A percentile compares a stretch with the other conserved stretches of the same genome.
Conservation (phyloP, 2,888 invertebrate genomes). For the Tenthredo amoena region DNA sequence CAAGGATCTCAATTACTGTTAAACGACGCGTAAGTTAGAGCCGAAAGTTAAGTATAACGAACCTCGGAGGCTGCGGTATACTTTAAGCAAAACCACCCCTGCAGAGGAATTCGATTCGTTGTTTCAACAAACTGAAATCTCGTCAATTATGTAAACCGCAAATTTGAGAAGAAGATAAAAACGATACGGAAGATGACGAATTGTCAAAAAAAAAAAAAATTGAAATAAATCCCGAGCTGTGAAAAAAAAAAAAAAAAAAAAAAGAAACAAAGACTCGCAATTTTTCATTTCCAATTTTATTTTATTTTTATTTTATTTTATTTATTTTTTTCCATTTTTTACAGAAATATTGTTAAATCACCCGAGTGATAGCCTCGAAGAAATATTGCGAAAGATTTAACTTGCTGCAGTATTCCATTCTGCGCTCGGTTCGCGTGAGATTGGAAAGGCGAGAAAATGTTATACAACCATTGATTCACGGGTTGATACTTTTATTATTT, state of each 20-base stretch:
- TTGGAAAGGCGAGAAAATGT: slow-evolving; percentile 50
- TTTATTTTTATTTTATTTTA: neutral
- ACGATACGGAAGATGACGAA: neutral
- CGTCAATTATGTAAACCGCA: neutral
- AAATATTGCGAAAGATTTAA: slow-evolving; percentile 18
- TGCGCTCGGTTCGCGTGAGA: slow-evolving; percentile 25
- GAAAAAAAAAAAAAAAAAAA: neutral
- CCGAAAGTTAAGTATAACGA: neutral
- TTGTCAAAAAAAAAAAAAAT: neutral
- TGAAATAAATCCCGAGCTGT: neutral
- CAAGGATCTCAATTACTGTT: slow-evolving; percentile 23
- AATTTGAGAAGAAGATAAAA: neutral
- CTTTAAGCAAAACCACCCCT: neutral
- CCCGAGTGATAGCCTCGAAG: neutral
- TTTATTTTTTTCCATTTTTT: neutral
- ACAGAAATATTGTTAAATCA: neutral
- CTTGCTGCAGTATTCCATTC: neutral
- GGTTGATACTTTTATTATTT: slow-evolving; percentile 16
- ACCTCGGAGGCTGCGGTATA: neutral
- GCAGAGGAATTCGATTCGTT: neutral
- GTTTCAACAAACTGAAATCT: neutral
- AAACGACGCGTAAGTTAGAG: slow-evolving; percentile 29
- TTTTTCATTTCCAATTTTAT: neutral
- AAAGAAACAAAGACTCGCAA: neutral
- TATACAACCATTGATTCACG: slow-evolving; percentile 45